Percentiles rank a stretch among this genome's conserved stretches.
phyloP scores from a whole-genome alignment of 2,113 vertebrate genomes.

The Sturnira hondurensis region DNA sequence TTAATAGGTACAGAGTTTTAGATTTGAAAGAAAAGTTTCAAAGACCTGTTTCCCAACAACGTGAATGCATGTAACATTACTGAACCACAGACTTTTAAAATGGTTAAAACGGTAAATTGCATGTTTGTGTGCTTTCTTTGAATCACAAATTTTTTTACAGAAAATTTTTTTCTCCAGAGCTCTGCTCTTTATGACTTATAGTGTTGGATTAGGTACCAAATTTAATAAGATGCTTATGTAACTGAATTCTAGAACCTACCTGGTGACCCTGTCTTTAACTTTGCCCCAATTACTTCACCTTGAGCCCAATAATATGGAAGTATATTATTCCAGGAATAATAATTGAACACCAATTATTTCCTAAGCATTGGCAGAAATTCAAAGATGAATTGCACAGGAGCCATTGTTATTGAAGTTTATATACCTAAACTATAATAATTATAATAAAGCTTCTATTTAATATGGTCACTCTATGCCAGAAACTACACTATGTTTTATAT shows the following conservation, averaged over 20 bases:
- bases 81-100: not conserved
- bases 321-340: not conserved
- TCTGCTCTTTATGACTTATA: not conserved
- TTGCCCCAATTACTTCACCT: not conserved
- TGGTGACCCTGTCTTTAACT: not conserved
- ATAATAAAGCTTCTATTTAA: not conserved
- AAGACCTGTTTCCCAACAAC: not conserved
- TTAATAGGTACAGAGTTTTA: not conserved
- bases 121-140: not conserved
- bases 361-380: not conserved
- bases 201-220: not conserved
- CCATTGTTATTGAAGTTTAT: not conserved
- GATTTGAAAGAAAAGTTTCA: not conserved
- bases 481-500: not conserved
- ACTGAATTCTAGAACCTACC: not conserved
- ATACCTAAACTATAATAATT: not conserved
- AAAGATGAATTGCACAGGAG: not conserved
- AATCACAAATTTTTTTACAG: not conserved
- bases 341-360: not conserved
- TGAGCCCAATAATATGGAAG: not conserved
- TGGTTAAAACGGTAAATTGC: not conserved
- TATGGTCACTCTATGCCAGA: not conserved
- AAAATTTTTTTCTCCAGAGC: not conserved
- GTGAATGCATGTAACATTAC: not conserved
- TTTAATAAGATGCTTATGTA: not conserved